Conservation (phyloP, 2,797 vertebrate genomes). For the Coccyzus lansbergi region DNA sequence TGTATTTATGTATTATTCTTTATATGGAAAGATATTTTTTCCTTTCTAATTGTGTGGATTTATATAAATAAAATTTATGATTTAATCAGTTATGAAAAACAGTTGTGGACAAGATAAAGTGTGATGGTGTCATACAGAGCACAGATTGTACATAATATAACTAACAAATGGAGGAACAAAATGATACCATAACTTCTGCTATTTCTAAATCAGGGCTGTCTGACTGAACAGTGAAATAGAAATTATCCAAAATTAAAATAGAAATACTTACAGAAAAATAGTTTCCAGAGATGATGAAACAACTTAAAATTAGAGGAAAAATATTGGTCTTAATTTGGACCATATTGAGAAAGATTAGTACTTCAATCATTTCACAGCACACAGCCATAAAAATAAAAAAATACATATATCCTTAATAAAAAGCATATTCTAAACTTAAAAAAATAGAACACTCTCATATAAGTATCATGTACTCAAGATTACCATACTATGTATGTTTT, state of each 20-base stretch:
- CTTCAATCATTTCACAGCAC: not conserved
- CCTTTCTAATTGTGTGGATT: not conserved
- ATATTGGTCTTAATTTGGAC: not conserved
- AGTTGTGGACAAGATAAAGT: not conserved
- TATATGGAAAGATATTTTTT: not conserved
- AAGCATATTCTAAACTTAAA: not conserved
- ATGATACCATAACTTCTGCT: not conserved
- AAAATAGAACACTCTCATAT: not conserved
- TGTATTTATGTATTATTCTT: not conserved
- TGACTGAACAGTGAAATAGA: not conserved
- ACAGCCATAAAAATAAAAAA: not conserved
- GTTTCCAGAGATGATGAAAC: not conserved
- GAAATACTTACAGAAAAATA: not conserved
- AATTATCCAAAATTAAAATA: conserved; percentile 21
- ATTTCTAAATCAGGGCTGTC: not conserved
- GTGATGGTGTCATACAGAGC: not conserved
- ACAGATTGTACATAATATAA: not conserved
- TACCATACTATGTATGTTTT: not conserved
- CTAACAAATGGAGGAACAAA: not conserved
- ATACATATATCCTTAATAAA: not conserved
- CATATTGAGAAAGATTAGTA: not conserved
- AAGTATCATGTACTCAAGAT: not conserved
- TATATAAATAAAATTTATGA: not conserved
- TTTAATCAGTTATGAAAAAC: not conserved
- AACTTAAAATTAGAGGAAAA: not conserved